Conservation (phyloP, 2,888 invertebrate genomes). For the Oxytorus armatus region DNA sequence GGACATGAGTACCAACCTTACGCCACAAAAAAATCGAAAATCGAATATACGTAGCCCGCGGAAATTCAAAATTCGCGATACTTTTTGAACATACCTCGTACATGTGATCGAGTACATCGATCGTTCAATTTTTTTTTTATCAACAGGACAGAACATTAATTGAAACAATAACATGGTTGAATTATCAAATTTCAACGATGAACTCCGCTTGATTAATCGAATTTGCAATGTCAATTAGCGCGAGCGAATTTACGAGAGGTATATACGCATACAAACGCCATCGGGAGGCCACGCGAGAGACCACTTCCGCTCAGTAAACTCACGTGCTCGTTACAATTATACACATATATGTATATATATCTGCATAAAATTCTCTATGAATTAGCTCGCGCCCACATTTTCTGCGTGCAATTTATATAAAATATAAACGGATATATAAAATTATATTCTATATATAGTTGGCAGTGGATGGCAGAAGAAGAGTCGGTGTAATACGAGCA, state of each 20-base stretch:
- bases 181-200: background rate
- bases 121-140: background rate
- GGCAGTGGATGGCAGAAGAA: constrained; percentile 23
- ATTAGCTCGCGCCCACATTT: constrained; percentile 55
- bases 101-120: background rate
- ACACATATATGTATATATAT: background rate
- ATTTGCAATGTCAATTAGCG: background rate
- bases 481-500: constrained; percentile 58
- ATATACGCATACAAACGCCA: background rate
- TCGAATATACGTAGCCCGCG: no score
- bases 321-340: background rate
- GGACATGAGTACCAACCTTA: no score
- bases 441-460: constrained; percentile 36
- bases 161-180: background rate
- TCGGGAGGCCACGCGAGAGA: background rate
- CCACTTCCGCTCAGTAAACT: constrained; percentile 31
- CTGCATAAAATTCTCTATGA: constrained; percentile 50
- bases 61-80: no score
- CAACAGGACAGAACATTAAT: background rate
- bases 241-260: background rate
- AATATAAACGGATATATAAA: constrained; percentile 74
- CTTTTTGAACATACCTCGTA: no score
- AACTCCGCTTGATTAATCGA: background rate
- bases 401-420: constrained; percentile 71
- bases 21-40: no score